Evolutionary conservation across 2,113 vertebrate species (phyloP).

Genomic region (Rhinoderma darwinii): DNA sequence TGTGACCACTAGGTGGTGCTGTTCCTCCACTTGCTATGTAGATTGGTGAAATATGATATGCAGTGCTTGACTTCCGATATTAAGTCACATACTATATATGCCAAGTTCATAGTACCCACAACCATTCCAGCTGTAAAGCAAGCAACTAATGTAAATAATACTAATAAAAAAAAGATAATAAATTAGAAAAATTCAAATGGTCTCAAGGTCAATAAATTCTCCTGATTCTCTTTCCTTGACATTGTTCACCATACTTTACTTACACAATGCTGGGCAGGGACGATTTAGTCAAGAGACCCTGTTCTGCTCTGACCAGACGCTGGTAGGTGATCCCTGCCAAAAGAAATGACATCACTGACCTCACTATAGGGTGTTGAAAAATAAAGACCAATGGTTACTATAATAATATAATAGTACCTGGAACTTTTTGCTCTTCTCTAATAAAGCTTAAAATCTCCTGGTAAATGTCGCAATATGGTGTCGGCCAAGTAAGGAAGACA

Average conservation of each 20-base stretch:
- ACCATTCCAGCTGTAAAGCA: neutral
- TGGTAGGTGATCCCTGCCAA: slow-evolving; percentile 90
- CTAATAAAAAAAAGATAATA: too few species aligned
- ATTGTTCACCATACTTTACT: slow-evolving; percentile 65
- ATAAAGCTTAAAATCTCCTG: slow-evolving; percentile 85
- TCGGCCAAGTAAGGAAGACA: slow-evolving; percentile 91
- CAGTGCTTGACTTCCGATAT: too few species aligned
- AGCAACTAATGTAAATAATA: too few species aligned
- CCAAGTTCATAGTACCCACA: too few species aligned
- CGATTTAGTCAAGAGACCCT: slow-evolving; percentile 78
- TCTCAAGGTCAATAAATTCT: too few species aligned
- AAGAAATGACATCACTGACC: neutral
- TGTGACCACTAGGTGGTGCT: neutral
- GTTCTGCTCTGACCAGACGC: slow-evolving; percentile 89
- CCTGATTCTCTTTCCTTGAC: too few species aligned
- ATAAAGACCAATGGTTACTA: neutral
- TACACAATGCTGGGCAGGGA: slow-evolving; percentile 84
- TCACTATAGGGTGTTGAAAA: too few species aligned
- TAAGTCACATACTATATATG: too few species aligned
- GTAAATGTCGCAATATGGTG: slow-evolving; percentile 88
- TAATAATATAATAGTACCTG: slow-evolving; percentile 73
- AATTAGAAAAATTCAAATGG: too few species aligned
- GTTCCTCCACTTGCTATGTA: neutral
- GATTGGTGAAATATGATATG: too few species aligned
- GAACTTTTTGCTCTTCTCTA: slow-evolving; percentile 85